Percentiles rank a stretch among this genome's conserved stretches.
These are phyloP conservation scores for Osmoderma eremita DNA, from an alignment of 2,888 invertebrate species.

Conservation along the genomic window DNA sequence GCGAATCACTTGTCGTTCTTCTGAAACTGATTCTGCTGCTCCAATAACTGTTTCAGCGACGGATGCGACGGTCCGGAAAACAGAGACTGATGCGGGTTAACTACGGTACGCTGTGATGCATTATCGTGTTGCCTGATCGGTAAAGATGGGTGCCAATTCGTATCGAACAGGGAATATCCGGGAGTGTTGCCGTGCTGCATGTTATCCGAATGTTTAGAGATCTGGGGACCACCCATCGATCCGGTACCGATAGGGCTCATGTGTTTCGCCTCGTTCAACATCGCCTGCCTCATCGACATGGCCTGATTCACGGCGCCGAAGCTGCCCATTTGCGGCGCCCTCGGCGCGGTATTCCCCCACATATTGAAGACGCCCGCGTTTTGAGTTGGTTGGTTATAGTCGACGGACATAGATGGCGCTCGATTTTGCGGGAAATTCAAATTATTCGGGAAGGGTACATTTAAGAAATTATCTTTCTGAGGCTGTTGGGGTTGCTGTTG, in stretches of 20 bases:
- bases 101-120: constrained; percentile 47
- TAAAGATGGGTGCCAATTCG: constrained; percentile 61
- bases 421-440: constrained; percentile 37
- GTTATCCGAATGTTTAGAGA: constrained; percentile 37
- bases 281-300: constrained; percentile 60
- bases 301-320: constrained; percentile 45
- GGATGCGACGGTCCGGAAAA: constrained; percentile 83
- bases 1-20: constrained; percentile 53
- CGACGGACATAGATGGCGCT: constrained; percentile 40
- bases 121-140: constrained; percentile 53
- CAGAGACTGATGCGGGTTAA: constrained; percentile 69
- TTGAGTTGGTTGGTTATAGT: constrained; percentile 43
- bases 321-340: constrained; percentile 29
- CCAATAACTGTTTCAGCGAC: constrained; percentile 80
- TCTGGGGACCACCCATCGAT: constrained; percentile 9
- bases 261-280: constrained; percentile 60
- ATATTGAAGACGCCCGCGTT: constrained; percentile 52
- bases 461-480: constrained; percentile 44
- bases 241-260: constrained; percentile 42
- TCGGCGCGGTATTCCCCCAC: constrained; percentile 49
- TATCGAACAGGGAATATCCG: constrained; percentile 63
- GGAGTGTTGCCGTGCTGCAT: constrained; percentile 46
- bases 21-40: constrained; percentile 78
- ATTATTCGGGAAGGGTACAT: constrained; percentile 42
- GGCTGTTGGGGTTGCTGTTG: constrained; percentile 23